Percentiles rank a stretch among this genome's conserved stretches.
Evolutionary conservation across 1,140 invertebrate species (phyloP).

Genomic region (Drosophila kohkoa): DNA sequence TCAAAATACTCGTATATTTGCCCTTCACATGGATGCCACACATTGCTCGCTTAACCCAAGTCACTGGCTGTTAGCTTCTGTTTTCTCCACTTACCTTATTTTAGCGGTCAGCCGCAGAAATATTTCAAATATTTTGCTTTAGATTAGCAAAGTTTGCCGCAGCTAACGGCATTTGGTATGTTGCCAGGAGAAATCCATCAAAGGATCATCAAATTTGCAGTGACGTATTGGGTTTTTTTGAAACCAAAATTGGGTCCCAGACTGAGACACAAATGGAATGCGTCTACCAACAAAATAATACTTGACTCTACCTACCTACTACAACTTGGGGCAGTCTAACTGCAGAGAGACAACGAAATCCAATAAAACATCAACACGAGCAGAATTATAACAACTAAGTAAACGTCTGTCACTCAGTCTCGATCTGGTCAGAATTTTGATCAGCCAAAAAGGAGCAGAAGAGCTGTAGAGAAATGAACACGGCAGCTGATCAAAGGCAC

Average conservation of each 20-base stretch:
- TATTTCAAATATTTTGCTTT: conserved; percentile 67
- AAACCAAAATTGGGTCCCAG: conserved; percentile 19
- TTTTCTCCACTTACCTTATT: conserved; percentile 3
- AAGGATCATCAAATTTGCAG: conserved; percentile 75
- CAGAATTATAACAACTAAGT: conserved; percentile 81
- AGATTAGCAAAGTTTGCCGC: conserved; percentile 68
- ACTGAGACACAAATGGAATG: conserved; percentile 47
- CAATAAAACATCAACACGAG: conserved; percentile 81
- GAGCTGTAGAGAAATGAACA: conserved; percentile 24
- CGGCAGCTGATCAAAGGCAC: conserved; percentile 76
- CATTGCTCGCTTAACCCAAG: conserved; percentile 53
- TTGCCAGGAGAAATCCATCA: conserved; percentile 66
- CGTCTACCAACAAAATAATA: conserved; percentile 45
- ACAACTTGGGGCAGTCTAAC: conserved; percentile 12
- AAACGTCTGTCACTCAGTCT: conserved; percentile 76
- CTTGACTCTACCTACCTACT: conserved; percentile 6
- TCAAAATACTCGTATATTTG: conserved; percentile 43
- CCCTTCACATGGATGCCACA: conserved; percentile 68
- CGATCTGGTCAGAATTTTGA: conserved; percentile 77
- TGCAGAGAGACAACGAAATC: conserved; percentile 29
- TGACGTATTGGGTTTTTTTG: conserved; percentile 68
- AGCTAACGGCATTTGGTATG: conserved; percentile 68
- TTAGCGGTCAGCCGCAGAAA: conserved; percentile 30
- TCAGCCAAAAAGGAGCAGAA: conserved; percentile 60
- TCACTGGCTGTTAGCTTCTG: conserved; percentile 7